Conservation (phyloP, 2,888 invertebrate species). For the Panorpa germanica region DNA sequence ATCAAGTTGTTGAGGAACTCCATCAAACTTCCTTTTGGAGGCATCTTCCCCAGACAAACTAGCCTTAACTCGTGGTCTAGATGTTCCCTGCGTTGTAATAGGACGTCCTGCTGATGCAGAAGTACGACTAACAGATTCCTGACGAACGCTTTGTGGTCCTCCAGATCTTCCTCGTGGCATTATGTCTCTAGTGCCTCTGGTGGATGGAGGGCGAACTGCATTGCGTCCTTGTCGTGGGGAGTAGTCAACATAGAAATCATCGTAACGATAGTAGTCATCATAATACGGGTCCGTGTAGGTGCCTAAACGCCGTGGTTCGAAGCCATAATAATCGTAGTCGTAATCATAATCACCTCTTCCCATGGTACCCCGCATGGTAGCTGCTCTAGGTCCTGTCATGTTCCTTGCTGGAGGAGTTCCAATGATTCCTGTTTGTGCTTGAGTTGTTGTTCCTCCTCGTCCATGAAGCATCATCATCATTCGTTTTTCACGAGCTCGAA, state of each 20-base stretch:
- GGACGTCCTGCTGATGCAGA: too few species aligned
- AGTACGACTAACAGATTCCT: too few species aligned
- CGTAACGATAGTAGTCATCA: slow-evolving; percentile 81
- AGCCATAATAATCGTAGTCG: slow-evolving; percentile 96
- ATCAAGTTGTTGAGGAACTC: slow-evolving; percentile 94
- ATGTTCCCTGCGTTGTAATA: too few species aligned
- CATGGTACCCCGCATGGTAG: slow-evolving; percentile 46
- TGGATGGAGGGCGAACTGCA: too few species aligned
- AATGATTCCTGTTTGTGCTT: too few species aligned
- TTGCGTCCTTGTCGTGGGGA: too few species aligned
- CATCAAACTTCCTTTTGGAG: slow-evolving; percentile 90
- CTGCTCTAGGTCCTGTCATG: slow-evolving; percentile 26
- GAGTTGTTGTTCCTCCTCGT: slow-evolving; percentile 58
- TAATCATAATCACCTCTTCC: slow-evolving; percentile 83
- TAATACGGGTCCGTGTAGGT: slow-evolving; percentile 92
- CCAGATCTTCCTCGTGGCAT: too few species aligned
- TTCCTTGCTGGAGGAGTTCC: slow-evolving; percentile 44
- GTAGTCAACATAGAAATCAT: slow-evolving; percentile 93
- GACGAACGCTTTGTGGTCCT: too few species aligned
- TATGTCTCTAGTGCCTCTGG: too few species aligned
- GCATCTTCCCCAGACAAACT: slow-evolving; percentile 72
- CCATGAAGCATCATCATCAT: slow-evolving; percentile 91
- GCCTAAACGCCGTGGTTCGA: slow-evolving; percentile 90
- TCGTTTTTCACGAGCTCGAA: slow-evolving; percentile 76
- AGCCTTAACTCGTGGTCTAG: too few species aligned